Base-by-base conservation (phyloP, 2,888 invertebrate genomes). In the Caenorhabditis sinica region DNA sequence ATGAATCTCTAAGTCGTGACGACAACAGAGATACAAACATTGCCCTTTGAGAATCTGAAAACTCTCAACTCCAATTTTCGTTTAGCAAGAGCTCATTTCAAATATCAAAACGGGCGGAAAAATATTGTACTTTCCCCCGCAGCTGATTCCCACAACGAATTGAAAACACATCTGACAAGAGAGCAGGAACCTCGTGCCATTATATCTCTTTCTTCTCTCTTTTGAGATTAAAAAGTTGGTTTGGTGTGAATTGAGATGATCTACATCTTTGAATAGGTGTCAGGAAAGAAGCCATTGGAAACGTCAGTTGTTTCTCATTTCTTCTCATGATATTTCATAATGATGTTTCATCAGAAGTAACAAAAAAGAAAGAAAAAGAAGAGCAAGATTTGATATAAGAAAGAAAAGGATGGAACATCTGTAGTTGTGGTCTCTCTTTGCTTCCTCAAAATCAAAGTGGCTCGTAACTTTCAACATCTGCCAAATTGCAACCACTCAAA, bases 401-500 rank as follows among this genome's bases (percentile, higher is more conserved):
- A 20, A 33, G 23, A 20, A 6, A 58, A 58, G 33, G 15, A 60
- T 17, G 61, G 61, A 61, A 61, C 61, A 61, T 61, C 61, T 61
- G 61, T 61, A 40, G 61, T 49, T 20, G 28, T 40, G 61, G 20
- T 40, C 20, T n/a, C n/a, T n/a, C n/a, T n/a, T n/a, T 61, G 40
- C 40, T 20, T 15, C 23, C 61, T 61, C 61, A 23, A 40, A 61
- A 61, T 40, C 61, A 40, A 63, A 63, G 15, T 9, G 8, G 51
- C 28, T 51, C 51, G 36, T 68, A 68, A 51, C 68, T 69, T 56
- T 69, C 56, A 36, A 56, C 43, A 69, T 56, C 15, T 53, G 68
- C 68, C 69, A 69, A 56, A 56, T 69, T 53, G 68, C 68, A 66
- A 66, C 66, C 66, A 66, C 66, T 66, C 66, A 33, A 66, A 23